Evolutionary conservation across 1,140 invertebrate genomes (phyloP).

Genomic region (Microplitis demolitor): DNA sequence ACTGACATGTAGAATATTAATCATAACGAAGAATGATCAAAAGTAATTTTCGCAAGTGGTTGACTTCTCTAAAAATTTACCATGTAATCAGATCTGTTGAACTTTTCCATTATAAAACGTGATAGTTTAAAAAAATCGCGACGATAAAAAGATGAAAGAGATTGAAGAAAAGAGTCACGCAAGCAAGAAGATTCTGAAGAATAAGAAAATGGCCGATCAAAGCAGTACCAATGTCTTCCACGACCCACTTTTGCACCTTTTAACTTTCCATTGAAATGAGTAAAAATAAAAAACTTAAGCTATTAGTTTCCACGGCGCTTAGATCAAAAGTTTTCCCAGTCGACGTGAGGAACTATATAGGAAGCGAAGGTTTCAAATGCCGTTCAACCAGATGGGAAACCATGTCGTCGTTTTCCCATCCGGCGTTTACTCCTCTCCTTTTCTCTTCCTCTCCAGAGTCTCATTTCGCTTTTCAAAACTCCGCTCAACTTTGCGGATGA

Average conservation of each 20-base stretch:
- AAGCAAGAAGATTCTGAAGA: too few species aligned
- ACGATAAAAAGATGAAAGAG: constrained; percentile 3
- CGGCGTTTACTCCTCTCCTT: neutral
- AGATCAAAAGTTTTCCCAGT: constrained; percentile 7
- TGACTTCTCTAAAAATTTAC: neutral
- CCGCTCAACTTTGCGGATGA: neutral
- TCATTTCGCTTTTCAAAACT: neutral
- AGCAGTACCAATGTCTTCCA: neutral
- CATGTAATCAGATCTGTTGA: neutral
- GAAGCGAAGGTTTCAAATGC: neutral
- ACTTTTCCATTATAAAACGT: neutral
- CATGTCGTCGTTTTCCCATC: neutral
- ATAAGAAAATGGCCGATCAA: neutral
- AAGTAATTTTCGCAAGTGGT: too few species aligned
- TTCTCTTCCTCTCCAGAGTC: neutral
- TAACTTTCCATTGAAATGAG: constrained; percentile 4
- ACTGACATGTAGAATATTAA: too few species aligned
- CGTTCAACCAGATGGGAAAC: constrained; percentile 1
- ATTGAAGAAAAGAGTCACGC: neutral
- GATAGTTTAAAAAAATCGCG: neutral
- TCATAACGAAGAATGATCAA: too few species aligned
- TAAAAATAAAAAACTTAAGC: constrained; percentile 2
- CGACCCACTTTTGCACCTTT: constrained; percentile 9
- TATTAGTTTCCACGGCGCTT: constrained; percentile 5
- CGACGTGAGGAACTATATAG: neutral